Conservation (phyloP, 2,797 vertebrate species). For the Sparus aurata region DNA sequence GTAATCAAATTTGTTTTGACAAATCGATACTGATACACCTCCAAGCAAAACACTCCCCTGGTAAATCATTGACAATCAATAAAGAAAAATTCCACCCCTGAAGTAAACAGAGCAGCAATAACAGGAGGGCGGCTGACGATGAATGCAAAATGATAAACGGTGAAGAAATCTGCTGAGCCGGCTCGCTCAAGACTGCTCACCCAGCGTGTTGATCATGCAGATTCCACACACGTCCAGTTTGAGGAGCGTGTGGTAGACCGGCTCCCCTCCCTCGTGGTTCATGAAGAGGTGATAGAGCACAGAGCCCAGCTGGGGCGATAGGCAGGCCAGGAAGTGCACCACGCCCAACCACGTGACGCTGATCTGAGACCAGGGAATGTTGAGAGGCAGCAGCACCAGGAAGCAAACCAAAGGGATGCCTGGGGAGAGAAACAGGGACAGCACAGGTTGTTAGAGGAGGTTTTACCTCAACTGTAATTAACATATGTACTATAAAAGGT, state of each 20-base stretch:
- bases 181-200: conserved; percentile 70
- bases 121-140: conserved; percentile 3
- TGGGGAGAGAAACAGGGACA: conserved; percentile 33
- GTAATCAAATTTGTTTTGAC: conserved; percentile 38
- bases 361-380: conserved; percentile 93
- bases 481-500: too few relatives aligned
- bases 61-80: conserved; percentile 63
- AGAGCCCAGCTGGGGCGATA: conserved; percentile 92
- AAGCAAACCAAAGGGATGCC: conserved; percentile 92
- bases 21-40: conserved; percentile 56
- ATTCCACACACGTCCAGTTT: conserved; percentile 95
- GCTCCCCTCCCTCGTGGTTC: conserved; percentile 94
- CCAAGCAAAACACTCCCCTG: conserved; percentile 30
- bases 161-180: conserved; percentile 28
- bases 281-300: conserved; percentile 97
- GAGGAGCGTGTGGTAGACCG: conserved; percentile 92
- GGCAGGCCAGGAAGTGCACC: conserved; percentile 93
- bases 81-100: conserved; percentile 27
- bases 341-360: conserved; percentile 92
- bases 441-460: not conserved
- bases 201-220: conserved; percentile 94
- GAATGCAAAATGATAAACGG: not conserved
- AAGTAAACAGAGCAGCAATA: conserved; percentile 40
- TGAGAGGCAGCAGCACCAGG: conserved; percentile 92
- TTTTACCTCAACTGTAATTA: not conserved